phyloP scores from a whole-genome alignment of 2,888 invertebrate genomes.

The Pristionchus japonicus region DNA sequence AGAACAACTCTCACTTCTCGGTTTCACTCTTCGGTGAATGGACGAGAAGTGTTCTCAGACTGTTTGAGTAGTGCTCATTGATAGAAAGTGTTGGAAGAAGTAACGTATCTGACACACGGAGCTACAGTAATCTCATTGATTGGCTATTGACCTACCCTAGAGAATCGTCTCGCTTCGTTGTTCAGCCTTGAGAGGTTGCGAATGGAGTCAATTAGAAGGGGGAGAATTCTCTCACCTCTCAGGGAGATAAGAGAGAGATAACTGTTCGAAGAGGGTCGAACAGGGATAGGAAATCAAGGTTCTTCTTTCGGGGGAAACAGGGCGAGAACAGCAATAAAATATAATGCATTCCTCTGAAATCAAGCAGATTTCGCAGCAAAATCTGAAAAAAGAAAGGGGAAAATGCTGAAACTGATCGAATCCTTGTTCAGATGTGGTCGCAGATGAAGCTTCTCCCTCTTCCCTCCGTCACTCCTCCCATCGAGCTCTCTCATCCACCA shows the following conservation, averaged over 20 bases:
- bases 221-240: not conserved
- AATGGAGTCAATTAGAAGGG: not conserved
- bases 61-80: not conserved
- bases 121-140: not conserved
- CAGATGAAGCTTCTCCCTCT: constrained; percentile 52
- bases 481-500: constrained; percentile 34
- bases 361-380: not conserved
- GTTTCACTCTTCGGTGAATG: not conserved
- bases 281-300: not conserved
- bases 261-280: not conserved
- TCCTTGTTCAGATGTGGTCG: constrained; percentile 54
- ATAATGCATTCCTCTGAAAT: not conserved
- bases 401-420: not conserved
- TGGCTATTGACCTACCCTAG: not conserved
- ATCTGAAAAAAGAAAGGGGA: not conserved
- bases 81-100: not conserved
- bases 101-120: not conserved
- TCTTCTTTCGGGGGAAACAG: not conserved
- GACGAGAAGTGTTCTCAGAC: not conserved
- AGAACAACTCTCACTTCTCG: constrained; percentile 37
- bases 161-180: not conserved
- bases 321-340: not conserved
- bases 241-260: constrained; percentile 16
- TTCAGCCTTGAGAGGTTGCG: not conserved
- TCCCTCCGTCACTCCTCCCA: constrained; percentile 45